Evolutionary conservation across 2,113 vertebrate species (phyloP).

Genomic region (Papio anubis): DNA sequence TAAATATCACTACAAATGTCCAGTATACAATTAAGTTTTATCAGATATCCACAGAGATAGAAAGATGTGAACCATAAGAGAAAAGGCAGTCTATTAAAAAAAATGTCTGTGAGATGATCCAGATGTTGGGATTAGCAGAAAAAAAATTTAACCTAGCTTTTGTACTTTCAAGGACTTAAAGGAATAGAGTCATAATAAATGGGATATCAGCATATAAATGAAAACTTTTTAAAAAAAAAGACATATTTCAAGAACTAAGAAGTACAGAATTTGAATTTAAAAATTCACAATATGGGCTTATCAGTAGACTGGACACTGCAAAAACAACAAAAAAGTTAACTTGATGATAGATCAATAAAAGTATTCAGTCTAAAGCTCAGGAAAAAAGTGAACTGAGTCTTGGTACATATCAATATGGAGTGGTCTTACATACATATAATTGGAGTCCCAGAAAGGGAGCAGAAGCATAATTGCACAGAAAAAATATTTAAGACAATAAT

Average conservation of each 20-base stretch:
- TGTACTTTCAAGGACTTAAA: neutral
- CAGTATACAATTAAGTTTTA: neutral
- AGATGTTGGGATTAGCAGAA: neutral
- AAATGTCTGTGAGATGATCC: neutral
- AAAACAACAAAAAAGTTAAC: neutral
- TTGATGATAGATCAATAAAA: neutral
- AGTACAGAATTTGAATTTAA: neutral
- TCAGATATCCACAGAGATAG: neutral
- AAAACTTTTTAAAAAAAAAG: neutral
- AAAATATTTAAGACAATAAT: neutral
- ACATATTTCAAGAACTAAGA: neutral
- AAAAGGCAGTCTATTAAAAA: neutral
- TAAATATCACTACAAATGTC: neutral
- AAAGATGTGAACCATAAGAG: neutral
- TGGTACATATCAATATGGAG: neutral
- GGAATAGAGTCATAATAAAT: neutral
- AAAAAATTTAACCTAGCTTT: neutral
- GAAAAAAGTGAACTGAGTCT: neutral
- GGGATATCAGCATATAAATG: neutral
- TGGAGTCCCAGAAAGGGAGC: neutral
- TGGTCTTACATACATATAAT: neutral
- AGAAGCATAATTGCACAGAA: neutral
- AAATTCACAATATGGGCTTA: neutral
- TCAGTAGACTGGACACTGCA: neutral
- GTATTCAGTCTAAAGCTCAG: neutral